Base-by-base conservation (phyloP, 2,888 invertebrate species). In the Parascotia fuliginaria region DNA sequence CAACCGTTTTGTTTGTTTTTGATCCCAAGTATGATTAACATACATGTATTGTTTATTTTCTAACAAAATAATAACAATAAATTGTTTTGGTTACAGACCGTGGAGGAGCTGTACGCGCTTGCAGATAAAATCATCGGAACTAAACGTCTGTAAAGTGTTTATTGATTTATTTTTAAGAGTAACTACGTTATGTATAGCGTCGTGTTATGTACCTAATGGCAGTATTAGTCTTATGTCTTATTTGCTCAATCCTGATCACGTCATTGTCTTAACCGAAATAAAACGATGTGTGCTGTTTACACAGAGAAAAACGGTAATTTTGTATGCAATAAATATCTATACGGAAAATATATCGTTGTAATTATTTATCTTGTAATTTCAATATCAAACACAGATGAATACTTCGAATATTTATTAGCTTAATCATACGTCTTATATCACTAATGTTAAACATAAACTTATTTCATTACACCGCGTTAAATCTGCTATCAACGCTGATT, bases 111-210 rank as follows among this genome's bases (percentile, higher is more conserved):
- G 67, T 95, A 95, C 75, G 81, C 88, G 9, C 82, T 95, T 64
- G 95, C 95, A 2, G 94, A 95, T 75, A 93, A 94, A 77, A 95
- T 95, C 36, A 93, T 95, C 44, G 95, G 92, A 66, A 82, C 79
- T 1, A 91, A 91, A 75, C 88, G 89, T 55, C 55, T 87, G 28
- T 86, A 75, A 75, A 48, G 36, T 15, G 1, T 33, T 19, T 32
- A 29, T 51, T 47, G 43, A 52, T 63, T 61, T 53, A 52, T 61
- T 60, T 62, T 49, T 67, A 71, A 69, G 75, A 48, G 46, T 65
- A 69, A 62, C 41, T 53, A 45, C 39, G 39, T 40, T 40, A 28
- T 59, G 34, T 40, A 43, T 45, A 47, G 22, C 37, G 12, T 34
- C 31, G 27, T 47, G 24, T 48, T 40, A 47, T 57, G 56, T 61